Evolutionary conservation across 2,888 invertebrate species (phyloP).

Genomic region (Epiblema foenella): DNA sequence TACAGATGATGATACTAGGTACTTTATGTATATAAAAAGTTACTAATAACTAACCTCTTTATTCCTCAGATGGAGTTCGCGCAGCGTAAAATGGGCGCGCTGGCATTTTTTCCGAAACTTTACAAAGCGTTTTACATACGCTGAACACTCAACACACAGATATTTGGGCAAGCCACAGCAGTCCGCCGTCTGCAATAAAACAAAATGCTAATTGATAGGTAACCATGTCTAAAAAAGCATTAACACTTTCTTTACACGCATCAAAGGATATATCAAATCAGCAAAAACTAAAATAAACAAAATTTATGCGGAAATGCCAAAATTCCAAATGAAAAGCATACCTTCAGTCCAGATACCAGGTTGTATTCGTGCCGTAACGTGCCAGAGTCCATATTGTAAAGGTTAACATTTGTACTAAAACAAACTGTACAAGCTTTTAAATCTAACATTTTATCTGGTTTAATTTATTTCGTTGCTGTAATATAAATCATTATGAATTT

Average conservation of each 20-base stretch:
- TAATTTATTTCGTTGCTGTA: slow-evolving; percentile 29
- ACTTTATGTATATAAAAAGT: not conserved
- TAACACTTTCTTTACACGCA: not conserved
- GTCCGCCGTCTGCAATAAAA: slow-evolving; percentile 60
- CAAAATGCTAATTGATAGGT: slow-evolving; percentile 8
- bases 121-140: slow-evolving; percentile 62
- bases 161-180: slow-evolving; percentile 69
- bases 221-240: not conserved
- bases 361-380: slow-evolving; percentile 67
- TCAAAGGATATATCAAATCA: not conserved
- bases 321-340: slow-evolving; percentile 48
- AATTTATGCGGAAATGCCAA: slow-evolving; percentile 16
- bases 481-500: slow-evolving; percentile 33
- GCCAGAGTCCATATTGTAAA: slow-evolving; percentile 64
- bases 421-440: slow-evolving; percentile 73
- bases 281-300: not conserved
- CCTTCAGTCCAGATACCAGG: slow-evolving; percentile 71
- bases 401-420: slow-evolving; percentile 65
- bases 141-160: slow-evolving; percentile 69
- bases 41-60: slow-evolving; percentile 60
- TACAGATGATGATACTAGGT: not conserved
- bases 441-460: slow-evolving; percentile 61
- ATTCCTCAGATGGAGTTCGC: slow-evolving; percentile 64
- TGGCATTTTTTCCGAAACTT: slow-evolving; percentile 74
- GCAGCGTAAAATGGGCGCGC: slow-evolving; percentile 66